Base-by-base conservation (phyloP, 2,113 vertebrate species). In the Festucalex cinctus region DNA sequence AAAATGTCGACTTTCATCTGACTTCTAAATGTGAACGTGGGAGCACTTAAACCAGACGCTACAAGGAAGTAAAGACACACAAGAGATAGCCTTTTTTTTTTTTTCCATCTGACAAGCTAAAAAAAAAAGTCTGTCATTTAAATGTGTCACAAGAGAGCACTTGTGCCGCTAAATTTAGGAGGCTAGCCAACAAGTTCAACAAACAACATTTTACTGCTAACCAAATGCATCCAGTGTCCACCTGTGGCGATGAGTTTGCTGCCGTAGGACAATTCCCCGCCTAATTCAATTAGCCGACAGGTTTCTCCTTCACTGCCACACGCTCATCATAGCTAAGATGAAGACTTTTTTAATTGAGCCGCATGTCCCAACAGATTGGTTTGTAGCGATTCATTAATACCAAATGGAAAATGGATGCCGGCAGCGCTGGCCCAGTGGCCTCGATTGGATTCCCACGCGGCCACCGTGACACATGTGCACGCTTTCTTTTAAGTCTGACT, bases 401-500 rank as follows among this genome's bases (percentile, higher is more conserved):
- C 74, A 88, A 82, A 87, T 86, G 81, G 88, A 91, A n/a, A 57
- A 90, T 91, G 88, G 90, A 81, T 74, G 91, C 92, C 89, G 86
- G 80, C 74, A 91, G 91, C 86, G 63, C 73, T 89, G 89, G 88
- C 89, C 92, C 87, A 91, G 77, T 93, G 86, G 89, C 92, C 92
- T 91, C 86, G 67, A 89, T 93, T 88, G 73, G 46, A 85, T 83
- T 89, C 91, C 89, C 87, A 58, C 41, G 61, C 6, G 89, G 77
- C 80, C 75, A 49, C 43, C 22, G 67, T 79, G 75, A 88, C 85
- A 92, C 89, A 85, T 89, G 86, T 87, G 84, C 75, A 32, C 26
- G 82, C 86, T 91, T 91, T 92, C 91, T 92, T 91, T 92, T 91
- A 92, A 91, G 92, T 91, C 91, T 93, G 90, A 91, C 90, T 92